Evolutionary conservation across 1,140 invertebrate species (phyloP), one percentile per base, ranked within the genome.

Genomic region (Drosophila carrolli): DNA sequence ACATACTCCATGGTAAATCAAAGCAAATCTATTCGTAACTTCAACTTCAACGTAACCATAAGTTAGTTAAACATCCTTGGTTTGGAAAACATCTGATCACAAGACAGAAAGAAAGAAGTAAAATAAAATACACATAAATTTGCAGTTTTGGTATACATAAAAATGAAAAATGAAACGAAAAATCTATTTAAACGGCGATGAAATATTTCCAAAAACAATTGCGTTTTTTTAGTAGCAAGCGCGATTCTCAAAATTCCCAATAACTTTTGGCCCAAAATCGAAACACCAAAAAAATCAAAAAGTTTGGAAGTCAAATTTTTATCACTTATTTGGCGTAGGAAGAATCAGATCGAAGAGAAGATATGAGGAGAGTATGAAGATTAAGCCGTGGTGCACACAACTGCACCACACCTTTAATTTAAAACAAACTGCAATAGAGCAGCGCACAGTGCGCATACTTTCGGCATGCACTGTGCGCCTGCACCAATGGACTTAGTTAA

Each of bases 81-180:
- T 91, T 91, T 51, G 32, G 55, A 82, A 86, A 81, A 91, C 81
- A 90, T 91, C 90, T 91, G 90, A 91, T 91, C 90, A 91, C 90
- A 91, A 84, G 55, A 73, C 60, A 53, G 61, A 58, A 48, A 57
- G 47, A 32, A 54, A 43, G 55, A 54, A 58, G 10, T 40, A 44
- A 61, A 60, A n/a, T 29, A 63, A 72, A 61, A 65, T 19, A 65
- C 48, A 78, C 59, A 67, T 43, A 86, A 88, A 88, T 86, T 86
- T 86, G 82, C 82, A 86, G 82, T 86, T 86, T 86, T 75, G 82
- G 66, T 88, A 83, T 72, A 82, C 48, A 58, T 41, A 70, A 63
- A 78, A 48, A 51, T 40, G 32, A 60, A 55, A 76, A 59, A 71
- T 43, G 43, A 88, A 40, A 50, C 54, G 41, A 40, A 65, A 77